Conservation (phyloP, 2,888 invertebrate species). For the Crioceris asparagi region DNA sequence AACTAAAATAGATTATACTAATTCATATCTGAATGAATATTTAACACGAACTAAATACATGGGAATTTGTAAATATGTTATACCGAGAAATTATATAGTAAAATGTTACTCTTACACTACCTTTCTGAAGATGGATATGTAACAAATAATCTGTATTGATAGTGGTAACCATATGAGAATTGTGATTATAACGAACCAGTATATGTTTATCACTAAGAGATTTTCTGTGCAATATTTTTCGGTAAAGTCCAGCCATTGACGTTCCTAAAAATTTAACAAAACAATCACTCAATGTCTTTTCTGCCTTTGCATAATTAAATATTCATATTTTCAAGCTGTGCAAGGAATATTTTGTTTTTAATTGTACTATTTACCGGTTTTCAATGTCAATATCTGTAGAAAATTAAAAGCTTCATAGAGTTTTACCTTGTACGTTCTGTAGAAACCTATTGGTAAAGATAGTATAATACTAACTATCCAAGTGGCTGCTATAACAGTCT, state of each 20-base stretch:
- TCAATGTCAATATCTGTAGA: too few species aligned
- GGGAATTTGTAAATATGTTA: too few species aligned
- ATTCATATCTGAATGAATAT: neutral
- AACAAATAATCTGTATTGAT: constrained; percentile 60
- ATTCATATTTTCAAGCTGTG: neutral
- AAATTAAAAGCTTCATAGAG: too few species aligned
- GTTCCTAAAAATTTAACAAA: constrained; percentile 39
- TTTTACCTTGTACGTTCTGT: constrained; percentile 52
- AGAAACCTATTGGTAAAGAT: constrained; percentile 54
- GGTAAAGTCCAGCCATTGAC: constrained; percentile 63
- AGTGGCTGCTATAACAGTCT: constrained; percentile 51
- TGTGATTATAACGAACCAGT: constrained; percentile 68
- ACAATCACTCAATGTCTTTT: too few species aligned
- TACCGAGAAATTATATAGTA: too few species aligned
- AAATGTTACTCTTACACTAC: constrained; percentile 32
- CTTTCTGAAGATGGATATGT: constrained; percentile 59
- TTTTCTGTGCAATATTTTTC: constrained; percentile 71
- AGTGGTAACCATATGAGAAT: constrained; percentile 71
- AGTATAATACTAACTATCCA: constrained; percentile 57
- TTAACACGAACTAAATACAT: too few species aligned
- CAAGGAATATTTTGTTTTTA: neutral
- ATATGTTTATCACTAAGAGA: constrained; percentile 49
- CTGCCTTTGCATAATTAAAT: neutral
- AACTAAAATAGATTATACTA: constrained; percentile 40
- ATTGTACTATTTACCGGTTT: too few species aligned